These are phyloP conservation scores for Sinopyrophorus schimmeli DNA, from an alignment of 2,888 invertebrate species.

Conservation along the genomic window DNA sequence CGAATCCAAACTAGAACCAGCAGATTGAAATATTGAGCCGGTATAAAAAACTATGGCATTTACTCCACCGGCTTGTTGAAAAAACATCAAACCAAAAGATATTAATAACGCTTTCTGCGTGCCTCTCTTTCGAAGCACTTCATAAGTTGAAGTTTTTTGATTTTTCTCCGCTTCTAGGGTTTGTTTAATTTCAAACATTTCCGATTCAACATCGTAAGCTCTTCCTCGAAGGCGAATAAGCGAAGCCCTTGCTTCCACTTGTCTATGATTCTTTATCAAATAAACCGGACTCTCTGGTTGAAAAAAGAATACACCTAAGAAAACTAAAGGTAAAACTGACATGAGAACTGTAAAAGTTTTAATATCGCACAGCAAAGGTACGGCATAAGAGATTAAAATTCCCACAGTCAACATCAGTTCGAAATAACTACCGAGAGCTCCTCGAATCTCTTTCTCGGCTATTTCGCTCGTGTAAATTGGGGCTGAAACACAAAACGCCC, in stretches of 20 bases:
- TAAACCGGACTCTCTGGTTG: slow-evolving; percentile 87
- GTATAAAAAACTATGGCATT: slow-evolving; percentile 84
- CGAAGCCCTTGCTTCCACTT: slow-evolving; percentile 69
- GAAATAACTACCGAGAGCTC: slow-evolving; percentile 83
- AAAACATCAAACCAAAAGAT: slow-evolving; percentile 80
- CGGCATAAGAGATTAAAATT: slow-evolving; percentile 73
- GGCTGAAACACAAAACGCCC: slow-evolving; percentile 80
- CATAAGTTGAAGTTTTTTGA: neutral
- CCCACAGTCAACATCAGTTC: slow-evolving; percentile 86
- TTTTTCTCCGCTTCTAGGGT: slow-evolving; percentile 46
- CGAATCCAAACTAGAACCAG: slow-evolving; percentile 62
- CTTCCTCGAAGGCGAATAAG: slow-evolving; percentile 73
- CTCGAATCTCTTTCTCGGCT: slow-evolving; percentile 79
- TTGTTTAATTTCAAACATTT: slow-evolving; percentile 62
- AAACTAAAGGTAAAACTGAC: slow-evolving; percentile 66
- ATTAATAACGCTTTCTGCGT: slow-evolving; percentile 69
- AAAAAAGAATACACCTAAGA: slow-evolving; percentile 70
- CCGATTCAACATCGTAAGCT: slow-evolving; percentile 66
- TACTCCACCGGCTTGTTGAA: slow-evolving; percentile 85
- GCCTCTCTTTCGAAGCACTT: slow-evolving; percentile 55
- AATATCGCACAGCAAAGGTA: slow-evolving; percentile 55
- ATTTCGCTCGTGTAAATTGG: slow-evolving; percentile 88
- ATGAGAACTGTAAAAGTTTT: slow-evolving; percentile 61
- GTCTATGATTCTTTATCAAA: slow-evolving; percentile 65
- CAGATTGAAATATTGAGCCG: slow-evolving; percentile 70